phyloP scores from a whole-genome alignment of 2,888 invertebrate genomes.

The Epicampocera succincta region DNA sequence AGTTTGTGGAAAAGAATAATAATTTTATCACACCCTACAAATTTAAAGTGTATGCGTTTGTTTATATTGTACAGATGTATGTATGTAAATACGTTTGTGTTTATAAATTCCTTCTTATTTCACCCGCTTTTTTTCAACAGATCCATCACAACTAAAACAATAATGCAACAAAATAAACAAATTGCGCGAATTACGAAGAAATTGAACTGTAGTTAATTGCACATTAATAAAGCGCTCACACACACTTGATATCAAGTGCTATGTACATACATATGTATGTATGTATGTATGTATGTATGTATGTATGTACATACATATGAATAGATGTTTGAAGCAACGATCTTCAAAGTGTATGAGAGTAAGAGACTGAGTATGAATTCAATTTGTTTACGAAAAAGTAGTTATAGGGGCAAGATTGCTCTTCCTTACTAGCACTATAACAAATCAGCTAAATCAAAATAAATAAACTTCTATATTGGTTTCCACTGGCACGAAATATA shows the following conservation, averaged over 20 bases:
- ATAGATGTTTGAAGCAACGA: background rate
- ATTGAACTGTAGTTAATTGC: constrained; percentile 56
- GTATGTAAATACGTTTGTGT: too few species aligned
- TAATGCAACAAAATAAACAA: constrained; percentile 13
- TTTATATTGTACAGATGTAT: too few species aligned
- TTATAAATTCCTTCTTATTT: constrained; percentile 12
- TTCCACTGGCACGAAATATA: too few species aligned
- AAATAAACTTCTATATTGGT: too few species aligned
- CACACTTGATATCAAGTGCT: constrained; percentile 36
- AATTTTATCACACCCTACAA: constrained; percentile 45
- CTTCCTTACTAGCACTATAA: too few species aligned
- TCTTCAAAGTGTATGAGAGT: background rate
- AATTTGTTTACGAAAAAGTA: background rate
- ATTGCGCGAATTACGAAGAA: constrained; percentile 39
- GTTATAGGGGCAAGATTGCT: too few species aligned
- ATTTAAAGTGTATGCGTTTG: background rate
- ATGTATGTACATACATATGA: too few species aligned
- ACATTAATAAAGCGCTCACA: constrained; percentile 43
- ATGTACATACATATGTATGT: too few species aligned
- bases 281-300: too few species aligned
- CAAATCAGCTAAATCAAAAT: too few species aligned
- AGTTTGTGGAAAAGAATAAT: constrained; percentile 30
- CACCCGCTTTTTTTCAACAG: constrained; percentile 9
- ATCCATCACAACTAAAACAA: too few species aligned
- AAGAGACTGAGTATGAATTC: background rate